Evolutionary conservation across 2,113 vertebrate species (phyloP), one percentile per base, ranked within the genome.

Genomic region (Orcinus orca): DNA sequence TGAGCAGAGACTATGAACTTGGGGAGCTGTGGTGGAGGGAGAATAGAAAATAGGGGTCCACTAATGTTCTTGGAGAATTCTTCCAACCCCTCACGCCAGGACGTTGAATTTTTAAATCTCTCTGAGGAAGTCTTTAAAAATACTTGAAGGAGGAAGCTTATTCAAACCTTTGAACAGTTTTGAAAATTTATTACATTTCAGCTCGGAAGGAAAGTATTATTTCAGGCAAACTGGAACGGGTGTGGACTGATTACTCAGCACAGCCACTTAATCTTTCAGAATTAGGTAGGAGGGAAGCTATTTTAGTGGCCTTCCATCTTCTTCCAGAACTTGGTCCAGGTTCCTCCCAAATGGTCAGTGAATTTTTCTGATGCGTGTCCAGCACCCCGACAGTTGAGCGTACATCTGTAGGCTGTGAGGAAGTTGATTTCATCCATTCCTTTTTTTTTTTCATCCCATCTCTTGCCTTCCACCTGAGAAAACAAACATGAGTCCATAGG

Each of bases 101-200:
- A 70, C 58, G 86, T 70, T 65, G 63, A 20, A 38, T 36, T 90
- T 85, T 84, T 65, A 70, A 94, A 79, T 60, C 26, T 88, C 90
- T 91, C 70, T 84, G 50, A 96, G 60, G 83, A 93, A 82, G 38
- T 80, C 77, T 95, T 98, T 96, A 74, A 95, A 97, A 97, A 85
- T 97, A 95, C 63, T 92, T 92, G 93, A 82, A 79, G 95, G 73
- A 87, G 81, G 67, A 92, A 93, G 38, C 71, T 68, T 90, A 88
- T 70, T 96, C n/a, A 71, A 95, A 82, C 47, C 67, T 92, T 94
- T 90, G 87, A 96, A 76, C 21, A 41, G 82, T 86, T 94, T 83
- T 93, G 73, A 94, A 93, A 93, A 94, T 92, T 80, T 92, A 93
- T 93, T 97, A 41, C 13, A 80, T 93, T 95, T 97, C 80, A 96